Base-by-base conservation (phyloP, 1,140 invertebrate genomes). In the Orius laevigatus region DNA sequence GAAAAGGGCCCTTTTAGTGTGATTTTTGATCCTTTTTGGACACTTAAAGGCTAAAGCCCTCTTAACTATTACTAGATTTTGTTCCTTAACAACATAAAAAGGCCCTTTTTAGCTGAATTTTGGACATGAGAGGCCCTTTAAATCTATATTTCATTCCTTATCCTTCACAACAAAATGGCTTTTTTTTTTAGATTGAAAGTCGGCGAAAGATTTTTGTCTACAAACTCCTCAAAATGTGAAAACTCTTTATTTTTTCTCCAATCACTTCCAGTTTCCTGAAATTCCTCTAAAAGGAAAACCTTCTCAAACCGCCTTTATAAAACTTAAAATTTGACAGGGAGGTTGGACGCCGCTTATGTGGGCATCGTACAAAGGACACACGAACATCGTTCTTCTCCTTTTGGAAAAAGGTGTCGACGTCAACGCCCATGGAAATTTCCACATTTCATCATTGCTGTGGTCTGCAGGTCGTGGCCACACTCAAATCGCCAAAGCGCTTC, bases 261-360 rank as follows among this genome's bases (percentile, higher is more conserved):
- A 20, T 10, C 15, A n/a, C 15, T 41, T 2, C 12, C 9, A 45
- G 25, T 19, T 15, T 11, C 32, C 32, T 49, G 5, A 12, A 31
- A 49, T 32, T 12, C 12, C 9, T 14, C 8, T 41, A 41, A 41
- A 41, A 8, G 8, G 6, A 5, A 8, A 15, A 9, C 39, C n/a
- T 34, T 8, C n/a, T 6, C n/a, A 34, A 34, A 34, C n/a, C n/a
- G n/a, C 6, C n/a, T 8, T 34, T 34, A 34, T 34, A 34, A n/a
- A n/a, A n/a, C n/a, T n/a, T n/a, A n/a, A n/a, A n/a, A n/a, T 34
- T 34, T 60, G 58, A 53, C 59, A 93, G 88, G 90, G 91, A 56
- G 88, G 88, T 16, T 98, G 94, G 93, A 91, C 91, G 2, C 72
- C 92, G 1, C 70, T 98, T 34, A 94, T 98, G 85, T 98, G 94